Conservation (phyloP, 2,797 vertebrate species). For the Cynodonichthys magdalenae region DNA sequence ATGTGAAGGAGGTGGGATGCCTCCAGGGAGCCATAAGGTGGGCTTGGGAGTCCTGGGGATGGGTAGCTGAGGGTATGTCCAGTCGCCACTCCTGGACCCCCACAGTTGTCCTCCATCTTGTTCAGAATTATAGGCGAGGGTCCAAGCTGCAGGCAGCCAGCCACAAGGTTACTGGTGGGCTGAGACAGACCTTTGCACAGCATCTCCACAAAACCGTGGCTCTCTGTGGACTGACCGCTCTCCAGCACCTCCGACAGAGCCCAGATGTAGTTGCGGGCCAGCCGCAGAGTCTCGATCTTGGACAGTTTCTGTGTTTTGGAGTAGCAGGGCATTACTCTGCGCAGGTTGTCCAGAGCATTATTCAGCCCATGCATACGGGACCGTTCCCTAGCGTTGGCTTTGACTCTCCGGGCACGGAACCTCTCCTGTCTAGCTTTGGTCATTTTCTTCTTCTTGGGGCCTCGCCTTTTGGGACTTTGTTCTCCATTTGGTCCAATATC, state of each 20-base stretch:
- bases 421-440: constrained; percentile 94
- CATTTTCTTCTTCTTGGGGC: constrained; percentile 99
- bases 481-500: constrained; percentile 85
- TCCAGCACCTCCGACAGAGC: constrained; percentile 95
- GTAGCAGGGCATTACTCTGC: constrained; percentile 97
- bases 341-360: constrained; percentile 91
- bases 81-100: constrained; percentile 64
- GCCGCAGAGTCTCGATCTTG: constrained; percentile 94
- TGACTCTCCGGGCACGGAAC: constrained; percentile 89
- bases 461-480: constrained; percentile 88
- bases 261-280: constrained; percentile 98
- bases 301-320: constrained; percentile 98
- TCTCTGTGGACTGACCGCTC: constrained; percentile 88
- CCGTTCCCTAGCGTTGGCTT: constrained; percentile 95
- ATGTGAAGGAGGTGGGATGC: constrained; percentile 89
- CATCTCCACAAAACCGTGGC: constrained; percentile 93
- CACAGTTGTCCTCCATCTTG: constrained; percentile 89
- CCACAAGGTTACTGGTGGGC: constrained; percentile 96
- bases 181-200: constrained; percentile 97
- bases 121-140: constrained; percentile 82
- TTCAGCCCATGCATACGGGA: constrained; percentile 96
- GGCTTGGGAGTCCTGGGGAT: constrained; percentile 94
- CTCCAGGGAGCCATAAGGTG: constrained; percentile 93
- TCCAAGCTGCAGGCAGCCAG: constrained; percentile 92
- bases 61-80: constrained; percentile 87